phyloP scores from a whole-genome alignment of 2,888 invertebrate genomes.

The Lucinisca nassula region DNA sequence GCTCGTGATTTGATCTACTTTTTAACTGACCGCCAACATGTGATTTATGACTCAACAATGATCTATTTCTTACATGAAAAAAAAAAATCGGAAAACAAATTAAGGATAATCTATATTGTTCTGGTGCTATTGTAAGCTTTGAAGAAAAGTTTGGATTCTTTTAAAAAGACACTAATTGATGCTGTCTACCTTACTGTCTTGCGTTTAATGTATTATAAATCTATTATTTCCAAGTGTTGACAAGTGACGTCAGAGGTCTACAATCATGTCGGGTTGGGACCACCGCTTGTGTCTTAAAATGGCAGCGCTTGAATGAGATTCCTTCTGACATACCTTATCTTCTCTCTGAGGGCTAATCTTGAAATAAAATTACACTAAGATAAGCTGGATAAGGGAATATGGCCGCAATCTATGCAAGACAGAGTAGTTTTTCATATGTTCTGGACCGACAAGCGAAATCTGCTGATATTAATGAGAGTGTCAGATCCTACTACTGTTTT shows the following conservation, averaged over 20 bases:
- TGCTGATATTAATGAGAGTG: not conserved
- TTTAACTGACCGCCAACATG: no score
- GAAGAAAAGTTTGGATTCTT: no score
- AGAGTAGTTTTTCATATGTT: conserved; percentile 17
- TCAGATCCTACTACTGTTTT: not conserved
- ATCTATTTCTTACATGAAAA: no score
- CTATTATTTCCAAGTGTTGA: no score
- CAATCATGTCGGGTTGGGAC: not conserved
- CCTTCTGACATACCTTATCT: not conserved
- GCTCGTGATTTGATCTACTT: no score
- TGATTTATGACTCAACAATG: no score
- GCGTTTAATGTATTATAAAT: no score
- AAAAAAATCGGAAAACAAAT: no score
- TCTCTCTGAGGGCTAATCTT: not conserved
- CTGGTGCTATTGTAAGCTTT: no score
- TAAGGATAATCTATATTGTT: no score
- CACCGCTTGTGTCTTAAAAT: not conserved
- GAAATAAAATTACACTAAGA: conserved; percentile 14
- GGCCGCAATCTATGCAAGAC: conserved; percentile 4
- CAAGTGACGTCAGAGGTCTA: not conserved
- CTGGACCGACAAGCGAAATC: conserved; percentile 7
- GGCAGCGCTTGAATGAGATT: not conserved
- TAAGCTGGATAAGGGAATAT: not conserved
- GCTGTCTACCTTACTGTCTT: no score
- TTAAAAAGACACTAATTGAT: no score